These are phyloP conservation scores for Mechanitis mazaeus DNA, from an alignment of 2,888 invertebrate genomes.

Conservation along the genomic window DNA sequence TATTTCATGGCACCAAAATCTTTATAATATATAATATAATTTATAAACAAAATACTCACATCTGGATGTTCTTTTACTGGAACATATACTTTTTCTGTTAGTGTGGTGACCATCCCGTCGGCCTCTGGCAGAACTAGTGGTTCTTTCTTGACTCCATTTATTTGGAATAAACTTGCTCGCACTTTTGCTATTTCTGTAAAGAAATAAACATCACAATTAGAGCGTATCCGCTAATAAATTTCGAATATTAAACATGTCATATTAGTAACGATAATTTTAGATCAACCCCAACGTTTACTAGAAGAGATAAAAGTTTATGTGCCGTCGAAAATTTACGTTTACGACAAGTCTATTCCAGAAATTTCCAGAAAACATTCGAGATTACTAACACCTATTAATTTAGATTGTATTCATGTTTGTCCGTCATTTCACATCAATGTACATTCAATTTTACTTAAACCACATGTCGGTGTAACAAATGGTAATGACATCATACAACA, in stretches of 20 bases:
- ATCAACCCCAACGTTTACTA: conserved; percentile 49
- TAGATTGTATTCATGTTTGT: conserved; percentile 9
- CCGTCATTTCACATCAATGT: conserved; percentile 7
- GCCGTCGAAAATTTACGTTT: conserved; percentile 38
- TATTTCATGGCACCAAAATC: too few species aligned
- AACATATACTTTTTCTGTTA: conserved; percentile 99
- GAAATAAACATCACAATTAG: conserved; percentile 41
- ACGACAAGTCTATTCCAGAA: conserved; percentile 27
- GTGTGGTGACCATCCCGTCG: conserved; percentile 91
- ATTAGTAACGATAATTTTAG: conserved; percentile 41
- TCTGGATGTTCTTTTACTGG: conserved; percentile 99
- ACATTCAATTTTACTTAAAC: conserved; percentile 12
- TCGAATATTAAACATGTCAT: conserved; percentile 45
- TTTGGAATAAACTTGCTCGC: conserved; percentile 98
- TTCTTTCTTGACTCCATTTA: conserved; percentile 97
- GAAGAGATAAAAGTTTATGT: conserved; percentile 54
- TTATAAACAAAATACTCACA: conserved; percentile 81
- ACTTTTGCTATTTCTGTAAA: conserved; percentile 98
- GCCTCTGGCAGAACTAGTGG: conserved; percentile 93
- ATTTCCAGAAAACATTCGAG: conserved; percentile 27
- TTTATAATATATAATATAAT: too few species aligned
- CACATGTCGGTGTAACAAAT: conserved; percentile 8
- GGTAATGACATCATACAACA: conserved; percentile 51
- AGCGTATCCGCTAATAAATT: conserved; percentile 50
- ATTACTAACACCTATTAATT: conserved; percentile 14